A percentile compares a stretch with the other conserved stretches of the same genome.
Conservation (phyloP, 2,888 invertebrate species). For the Dioctria linearis region DNA sequence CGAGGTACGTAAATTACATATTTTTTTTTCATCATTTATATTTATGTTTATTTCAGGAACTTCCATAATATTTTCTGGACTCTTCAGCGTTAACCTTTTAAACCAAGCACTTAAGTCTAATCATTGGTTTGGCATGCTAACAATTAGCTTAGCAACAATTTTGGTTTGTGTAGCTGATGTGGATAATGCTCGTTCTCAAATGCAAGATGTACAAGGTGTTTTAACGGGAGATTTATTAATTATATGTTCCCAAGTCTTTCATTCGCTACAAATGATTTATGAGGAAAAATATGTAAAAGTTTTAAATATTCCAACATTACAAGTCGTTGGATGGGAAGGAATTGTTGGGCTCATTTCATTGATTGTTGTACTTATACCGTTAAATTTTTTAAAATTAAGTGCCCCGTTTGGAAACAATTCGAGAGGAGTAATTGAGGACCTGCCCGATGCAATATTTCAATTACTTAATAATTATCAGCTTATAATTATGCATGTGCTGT, state of each 20-base stretch:
- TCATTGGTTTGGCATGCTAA: constrained; percentile 85
- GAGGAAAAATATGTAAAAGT: constrained; percentile 93
- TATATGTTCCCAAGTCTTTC: constrained; percentile 84
- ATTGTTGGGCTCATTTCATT: constrained; percentile 81
- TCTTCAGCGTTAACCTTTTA: constrained; percentile 85
- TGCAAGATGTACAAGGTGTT: constrained; percentile 75
- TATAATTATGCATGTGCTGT: constrained; percentile 78
- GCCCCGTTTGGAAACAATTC: constrained; percentile 85
- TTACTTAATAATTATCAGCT: constrained; percentile 77
- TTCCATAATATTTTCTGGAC: constrained; percentile 90
- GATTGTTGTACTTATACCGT: constrained; percentile 78
- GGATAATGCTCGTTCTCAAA: not conserved
- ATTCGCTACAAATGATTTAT: constrained; percentile 92
- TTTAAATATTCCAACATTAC: constrained; percentile 88
- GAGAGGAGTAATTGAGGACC: constrained; percentile 85
- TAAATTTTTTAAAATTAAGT: constrained; percentile 85
- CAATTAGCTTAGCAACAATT: constrained; percentile 80
- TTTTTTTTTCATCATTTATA: not conserved
- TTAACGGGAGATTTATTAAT: constrained; percentile 87
- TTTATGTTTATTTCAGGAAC: constrained; percentile 74
- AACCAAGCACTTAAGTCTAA: constrained; percentile 76
- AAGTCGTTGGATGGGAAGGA: constrained; percentile 96
- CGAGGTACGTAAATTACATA: constrained; percentile 74
- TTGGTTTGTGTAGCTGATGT: constrained; percentile 85
- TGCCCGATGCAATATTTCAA: constrained; percentile 87